Conservation (phyloP, 2,797 vertebrate species). For the Chelmon rostratus region DNA sequence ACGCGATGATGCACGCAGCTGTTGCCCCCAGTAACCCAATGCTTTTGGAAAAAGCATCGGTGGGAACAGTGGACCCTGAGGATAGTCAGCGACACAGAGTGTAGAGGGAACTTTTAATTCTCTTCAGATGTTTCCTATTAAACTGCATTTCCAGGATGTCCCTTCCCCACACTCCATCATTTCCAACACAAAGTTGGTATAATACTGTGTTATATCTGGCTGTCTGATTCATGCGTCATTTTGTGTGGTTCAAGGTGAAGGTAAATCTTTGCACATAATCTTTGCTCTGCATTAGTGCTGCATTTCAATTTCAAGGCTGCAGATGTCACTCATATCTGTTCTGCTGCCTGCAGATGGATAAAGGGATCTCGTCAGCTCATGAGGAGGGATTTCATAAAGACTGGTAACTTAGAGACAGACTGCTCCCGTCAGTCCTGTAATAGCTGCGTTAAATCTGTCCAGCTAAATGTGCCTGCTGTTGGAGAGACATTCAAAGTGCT, state of each 20-base stretch:
- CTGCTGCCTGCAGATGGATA: not conserved
- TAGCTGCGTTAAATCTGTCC: not conserved
- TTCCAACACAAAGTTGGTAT: not conserved
- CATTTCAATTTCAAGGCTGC: not conserved
- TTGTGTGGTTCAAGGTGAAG: not conserved
- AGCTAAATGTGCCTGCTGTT: not conserved
- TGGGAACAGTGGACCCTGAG: slow-evolving; percentile 41
- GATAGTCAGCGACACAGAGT: not conserved
- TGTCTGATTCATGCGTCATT: not conserved
- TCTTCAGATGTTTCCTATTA: not conserved
- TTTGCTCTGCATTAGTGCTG: not conserved
- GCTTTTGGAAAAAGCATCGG: slow-evolving; percentile 12
- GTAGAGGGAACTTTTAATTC: not conserved
- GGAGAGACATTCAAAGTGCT: not conserved
- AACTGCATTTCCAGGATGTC: not conserved
- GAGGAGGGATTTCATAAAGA: not conserved
- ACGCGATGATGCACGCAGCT: slow-evolving; percentile 52
- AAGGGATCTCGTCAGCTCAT: not conserved
- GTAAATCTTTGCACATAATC: not conserved
- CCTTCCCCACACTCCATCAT: not conserved
- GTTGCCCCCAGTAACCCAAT: slow-evolving; percentile 43
- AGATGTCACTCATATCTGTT: not conserved
- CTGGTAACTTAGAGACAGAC: not conserved
- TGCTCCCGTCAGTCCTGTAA: not conserved
- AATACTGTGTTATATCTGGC: not conserved